Evolutionary conservation across 2,888 invertebrate genomes (phyloP), one percentile per base, ranked within the genome.

Genomic region (Scaptomyza parva): DNA sequence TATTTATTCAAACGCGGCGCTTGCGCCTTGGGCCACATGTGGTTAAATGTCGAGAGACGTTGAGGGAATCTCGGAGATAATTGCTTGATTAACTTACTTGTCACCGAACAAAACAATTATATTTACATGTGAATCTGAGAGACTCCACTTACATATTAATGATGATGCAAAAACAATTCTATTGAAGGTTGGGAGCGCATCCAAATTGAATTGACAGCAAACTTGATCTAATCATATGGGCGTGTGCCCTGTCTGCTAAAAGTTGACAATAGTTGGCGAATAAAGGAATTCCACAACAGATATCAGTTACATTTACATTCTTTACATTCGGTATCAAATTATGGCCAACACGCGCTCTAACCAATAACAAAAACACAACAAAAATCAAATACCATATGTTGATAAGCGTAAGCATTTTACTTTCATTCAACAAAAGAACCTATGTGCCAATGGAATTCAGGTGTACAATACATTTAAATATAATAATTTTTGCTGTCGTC

Each of bases 41-140:
- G n/a, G n/a, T 61, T 51, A 51, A 54, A 45, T 47, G 62, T 63
- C n/a, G n/a, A 61, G 41, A 28, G 35, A 37, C 37, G 41, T 40
- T 35, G 14, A 9, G 59, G 22, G 41, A 61, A 78, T 81, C 72
- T 63, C 60, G 63, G 22, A 71, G 70, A 66, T 78, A 81, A 78
- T 84, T 76, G 54, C 67, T 78, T 78, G 67, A 68, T 70, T 80
- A 66, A 30, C n/a, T 37, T 20, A 81, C 61, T 73, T 80, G 84
- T 84, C 76, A 81, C 63, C 70, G 63, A 62, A 43, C 48, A 64
- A 70, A 61, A 50, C 81, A 72, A 84, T 80, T 69, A 71, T 69
- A 83, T 80, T 78, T 80, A 67, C 72, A 78, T 76, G 39, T 51
- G 51, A 47, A 47, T 52, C 33, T 40, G 22, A 8, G 5, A 3